Conservation (phyloP, 92 coral and sea anemone genomes). For the Montipora capitata region DNA sequence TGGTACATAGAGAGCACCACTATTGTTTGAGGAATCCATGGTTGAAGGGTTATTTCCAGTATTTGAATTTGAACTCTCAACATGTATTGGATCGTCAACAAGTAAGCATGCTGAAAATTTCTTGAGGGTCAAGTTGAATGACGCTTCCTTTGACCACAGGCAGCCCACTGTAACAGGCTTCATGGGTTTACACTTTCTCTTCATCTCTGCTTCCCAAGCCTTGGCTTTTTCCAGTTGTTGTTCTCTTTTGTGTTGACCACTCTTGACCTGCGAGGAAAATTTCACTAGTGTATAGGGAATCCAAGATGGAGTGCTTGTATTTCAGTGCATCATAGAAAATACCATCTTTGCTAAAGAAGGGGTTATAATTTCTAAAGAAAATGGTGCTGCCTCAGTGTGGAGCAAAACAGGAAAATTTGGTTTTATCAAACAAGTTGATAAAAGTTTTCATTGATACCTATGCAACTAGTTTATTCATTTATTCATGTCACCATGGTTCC, state of each 20-base stretch:
- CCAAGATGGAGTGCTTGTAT: background rate
- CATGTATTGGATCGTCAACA: conserved; percentile 71
- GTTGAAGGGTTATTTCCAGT: conserved; percentile 2
- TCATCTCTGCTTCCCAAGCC: conserved; percentile 96
- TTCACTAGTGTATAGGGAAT: background rate
- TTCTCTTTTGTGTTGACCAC: conserved; percentile 68
- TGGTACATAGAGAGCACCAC: conserved; percentile 91
- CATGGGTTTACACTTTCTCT: conserved; percentile 92
- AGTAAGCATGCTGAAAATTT: conserved; percentile 90
- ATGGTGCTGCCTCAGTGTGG: too few species aligned
- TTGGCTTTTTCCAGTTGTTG: conserved; percentile 95
- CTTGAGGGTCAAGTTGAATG: conserved; percentile 71
- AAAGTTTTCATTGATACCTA: too few species aligned
- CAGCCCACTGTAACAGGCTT: conserved; percentile 94
- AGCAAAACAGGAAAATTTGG: too few species aligned
- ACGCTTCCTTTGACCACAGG: conserved; percentile 82
- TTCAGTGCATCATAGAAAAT: too few species aligned
- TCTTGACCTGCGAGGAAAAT: conserved; percentile 15
- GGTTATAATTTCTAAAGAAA: too few species aligned
- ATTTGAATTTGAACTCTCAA: conserved; percentile 21
- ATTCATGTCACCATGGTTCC: too few species aligned
- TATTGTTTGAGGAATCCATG: conserved; percentile 29
- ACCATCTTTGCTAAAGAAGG: too few species aligned
- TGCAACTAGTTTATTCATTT: too few species aligned
- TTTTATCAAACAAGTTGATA: too few species aligned